phyloP scores from a whole-genome alignment of 2,888 invertebrate species.

The Gari tellinella region DNA sequence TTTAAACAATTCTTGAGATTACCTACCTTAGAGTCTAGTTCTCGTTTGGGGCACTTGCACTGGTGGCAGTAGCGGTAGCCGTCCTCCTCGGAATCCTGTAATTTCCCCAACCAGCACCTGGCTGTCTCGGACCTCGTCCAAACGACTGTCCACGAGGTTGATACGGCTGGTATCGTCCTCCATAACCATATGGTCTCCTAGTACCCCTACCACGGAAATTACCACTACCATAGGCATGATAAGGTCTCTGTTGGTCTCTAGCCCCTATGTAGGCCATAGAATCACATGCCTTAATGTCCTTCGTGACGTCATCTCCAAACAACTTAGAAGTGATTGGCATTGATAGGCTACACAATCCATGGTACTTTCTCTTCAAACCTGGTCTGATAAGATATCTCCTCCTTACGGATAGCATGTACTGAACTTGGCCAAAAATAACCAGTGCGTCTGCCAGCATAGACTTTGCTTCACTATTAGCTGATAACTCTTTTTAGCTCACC shows the following conservation, averaged over 20 bases:
- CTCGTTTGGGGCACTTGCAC: not conserved
- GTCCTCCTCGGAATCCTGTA: conserved; percentile 2
- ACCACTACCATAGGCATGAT: not conserved
- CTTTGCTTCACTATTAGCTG: conserved; percentile 5
- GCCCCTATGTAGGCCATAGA: not conserved
- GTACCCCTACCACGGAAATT: not conserved
- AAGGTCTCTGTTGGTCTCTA: not conserved
- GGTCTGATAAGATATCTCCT: conserved; percentile 22
- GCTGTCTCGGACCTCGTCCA: not conserved
- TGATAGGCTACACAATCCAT: too few relatives aligned
- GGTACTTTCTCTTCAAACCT: conserved; percentile 19
- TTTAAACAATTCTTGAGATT: not conserved
- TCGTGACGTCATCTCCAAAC: conserved; percentile 14
- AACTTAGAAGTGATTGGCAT: conserved; percentile 7
- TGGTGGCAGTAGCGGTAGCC: conserved; percentile 2
- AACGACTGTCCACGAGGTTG: too few relatives aligned
- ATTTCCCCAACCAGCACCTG: not conserved
- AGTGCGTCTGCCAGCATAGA: conserved; percentile 6
- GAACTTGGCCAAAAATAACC: conserved; percentile 23
- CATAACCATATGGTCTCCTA: not conserved
- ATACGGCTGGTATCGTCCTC: conserved; percentile 4
- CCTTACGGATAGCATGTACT: conserved; percentile 22
- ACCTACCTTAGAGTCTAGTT: not conserved
- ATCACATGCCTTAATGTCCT: conserved; percentile 10
- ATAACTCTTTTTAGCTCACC: too few relatives aligned